Evolutionary conservation across 1,140 invertebrate species (phyloP).

Genomic region (Aphelinus certus): DNA sequence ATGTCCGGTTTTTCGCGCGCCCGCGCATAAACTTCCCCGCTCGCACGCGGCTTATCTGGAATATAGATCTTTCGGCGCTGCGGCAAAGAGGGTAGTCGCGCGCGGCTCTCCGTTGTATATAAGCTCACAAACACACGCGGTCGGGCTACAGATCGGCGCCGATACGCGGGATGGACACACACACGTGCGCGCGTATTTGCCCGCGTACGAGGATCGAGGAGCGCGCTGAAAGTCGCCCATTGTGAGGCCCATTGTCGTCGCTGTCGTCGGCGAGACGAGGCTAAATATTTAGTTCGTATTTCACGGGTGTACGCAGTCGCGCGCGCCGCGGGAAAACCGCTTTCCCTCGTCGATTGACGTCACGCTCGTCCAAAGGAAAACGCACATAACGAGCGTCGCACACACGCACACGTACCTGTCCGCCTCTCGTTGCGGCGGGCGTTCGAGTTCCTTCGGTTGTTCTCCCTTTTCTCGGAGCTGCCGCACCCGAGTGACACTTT

Average conservation of each 20-base stretch:
- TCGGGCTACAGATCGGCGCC: constrained; percentile 42
- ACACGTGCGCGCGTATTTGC: constrained; percentile 34
- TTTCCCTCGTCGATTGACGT: constrained; percentile 23
- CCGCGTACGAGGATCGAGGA: neutral
- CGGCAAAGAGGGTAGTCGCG: too few relatives aligned
- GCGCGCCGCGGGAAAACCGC: neutral
- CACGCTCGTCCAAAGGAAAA: neutral
- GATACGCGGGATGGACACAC: constrained; percentile 49
- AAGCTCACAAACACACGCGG: too few relatives aligned
- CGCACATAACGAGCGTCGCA: neutral
- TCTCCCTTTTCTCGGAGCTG: too few relatives aligned
- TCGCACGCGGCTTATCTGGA: constrained; percentile 15
- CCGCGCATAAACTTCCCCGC: constrained; percentile 26
- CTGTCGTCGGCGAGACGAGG: constrained; percentile 49
- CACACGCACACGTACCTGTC: too few relatives aligned
- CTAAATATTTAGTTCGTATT: constrained; percentile 54
- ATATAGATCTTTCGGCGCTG: too few relatives aligned
- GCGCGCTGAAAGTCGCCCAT: constrained; percentile 50
- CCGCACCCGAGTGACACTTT: neutral
- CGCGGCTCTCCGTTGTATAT: too few relatives aligned
- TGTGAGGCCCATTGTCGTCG: constrained; percentile 47
- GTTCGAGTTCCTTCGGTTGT: too few relatives aligned
- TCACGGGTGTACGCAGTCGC: constrained; percentile 6
- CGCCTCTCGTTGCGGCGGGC: too few relatives aligned
- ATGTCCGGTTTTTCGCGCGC: constrained; percentile 32